Evolutionary conservation across 2,888 invertebrate genomes (phyloP), one percentile per base, ranked within the genome.

Genomic region (Boloria euphrosyne): DNA sequence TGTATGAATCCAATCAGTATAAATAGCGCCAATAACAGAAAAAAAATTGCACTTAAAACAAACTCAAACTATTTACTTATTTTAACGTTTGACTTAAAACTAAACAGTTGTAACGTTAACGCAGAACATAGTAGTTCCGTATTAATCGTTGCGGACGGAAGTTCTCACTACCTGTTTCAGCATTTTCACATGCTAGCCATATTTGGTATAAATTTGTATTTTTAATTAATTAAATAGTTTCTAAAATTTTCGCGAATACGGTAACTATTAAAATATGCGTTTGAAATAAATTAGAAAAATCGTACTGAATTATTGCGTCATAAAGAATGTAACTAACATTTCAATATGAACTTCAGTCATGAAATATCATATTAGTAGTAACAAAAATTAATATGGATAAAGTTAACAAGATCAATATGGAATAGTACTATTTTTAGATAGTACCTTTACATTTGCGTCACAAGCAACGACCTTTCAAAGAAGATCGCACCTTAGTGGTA

Each of bases 401-500:
- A 7, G 10, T 2, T 38, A 38, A 38, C 10, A 2, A 2, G 31
- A 38, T 38, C 31, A 38, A 38, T 7, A 38, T 38, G 13, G n/a
- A 31, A 6, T 10, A 52, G 10, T 52, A n/a, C 52, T n/a, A 52
- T 38, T 38, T 38, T 38, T 38, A 38, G 31, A 38, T 38, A 38
- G 31, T 38, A 38, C 31, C 10, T 38, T 55, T 62, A 66, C 66
- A 69, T 74, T 73, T 67, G 73, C 70, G 68, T 68, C 67, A 69
- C 66, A 64, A 62, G 64, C 57, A 68, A 60, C 79, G 89, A 91
- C 90, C 91, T 91, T 91, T 91, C 76, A 79, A 75, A 68, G 85
- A 86, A 85, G 87, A 89, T 88, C 79, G 74, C 77, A 86, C 85
- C 85, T 88, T 82, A 79, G 83, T 74, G 76, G 74, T 68, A 67